Conservation (phyloP, 2,888 invertebrate genomes). For the Orchesella flavescens region DNA sequence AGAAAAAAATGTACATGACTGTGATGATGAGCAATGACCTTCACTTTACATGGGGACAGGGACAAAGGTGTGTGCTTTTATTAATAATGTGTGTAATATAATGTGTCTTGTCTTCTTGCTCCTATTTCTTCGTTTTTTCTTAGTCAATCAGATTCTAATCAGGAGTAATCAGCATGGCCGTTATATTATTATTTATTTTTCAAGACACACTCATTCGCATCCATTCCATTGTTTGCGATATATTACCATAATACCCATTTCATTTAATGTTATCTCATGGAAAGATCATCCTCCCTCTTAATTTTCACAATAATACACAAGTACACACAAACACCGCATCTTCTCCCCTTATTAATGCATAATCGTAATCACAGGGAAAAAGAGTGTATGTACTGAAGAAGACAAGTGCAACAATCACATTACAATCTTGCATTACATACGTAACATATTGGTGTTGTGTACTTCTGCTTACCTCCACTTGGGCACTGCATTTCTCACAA, state of each 20-base stretch:
- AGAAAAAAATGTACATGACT: too few species aligned
- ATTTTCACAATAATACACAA: neutral
- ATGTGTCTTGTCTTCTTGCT: neutral
- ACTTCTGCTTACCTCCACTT: too few species aligned
- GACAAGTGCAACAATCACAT: too few species aligned
- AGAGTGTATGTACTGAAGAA: too few species aligned
- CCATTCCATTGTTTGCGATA: too few species aligned
- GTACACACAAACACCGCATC: neutral
- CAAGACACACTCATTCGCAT: too few species aligned
- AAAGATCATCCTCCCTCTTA: constrained; percentile 34
- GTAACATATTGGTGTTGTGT: too few species aligned
- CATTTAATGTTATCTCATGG: constrained; percentile 49
- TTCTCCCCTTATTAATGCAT: too few species aligned
- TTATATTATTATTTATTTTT: constrained; percentile 43
- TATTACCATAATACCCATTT: neutral
- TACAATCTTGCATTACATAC: too few species aligned
- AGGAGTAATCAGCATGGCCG: constrained; percentile 55
- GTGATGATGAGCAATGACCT: constrained; percentile 43
- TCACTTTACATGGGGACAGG: constrained; percentile 27
- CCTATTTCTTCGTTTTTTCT: neutral
- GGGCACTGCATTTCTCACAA: too few species aligned
- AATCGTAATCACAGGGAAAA: too few species aligned
- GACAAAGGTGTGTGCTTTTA: constrained; percentile 11
- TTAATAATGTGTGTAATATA: neutral
- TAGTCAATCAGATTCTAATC: constrained; percentile 44